These are phyloP conservation scores for Arctia plantaginis DNA, from an alignment of 2,888 invertebrate species.

Conservation along the genomic window DNA sequence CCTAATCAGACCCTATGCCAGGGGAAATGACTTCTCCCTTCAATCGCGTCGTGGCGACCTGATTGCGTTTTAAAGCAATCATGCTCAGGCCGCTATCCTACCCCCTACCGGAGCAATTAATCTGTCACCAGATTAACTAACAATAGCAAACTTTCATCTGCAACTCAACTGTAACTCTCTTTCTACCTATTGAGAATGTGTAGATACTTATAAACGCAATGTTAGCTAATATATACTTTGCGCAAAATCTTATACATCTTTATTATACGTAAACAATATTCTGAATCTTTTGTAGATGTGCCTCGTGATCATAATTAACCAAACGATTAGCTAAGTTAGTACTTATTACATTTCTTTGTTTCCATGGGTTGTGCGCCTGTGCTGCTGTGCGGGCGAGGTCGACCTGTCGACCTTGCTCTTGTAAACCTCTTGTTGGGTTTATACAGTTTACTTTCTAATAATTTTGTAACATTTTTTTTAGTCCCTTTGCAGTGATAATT, in stretches of 20 bases:
- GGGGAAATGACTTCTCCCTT: too few relatives aligned
- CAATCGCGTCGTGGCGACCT: too few relatives aligned
- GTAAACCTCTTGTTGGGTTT: slow-evolving; percentile 4
- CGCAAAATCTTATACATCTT: neutral
- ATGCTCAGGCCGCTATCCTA: too few relatives aligned
- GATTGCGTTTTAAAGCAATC: too few relatives aligned
- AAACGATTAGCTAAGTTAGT: neutral
- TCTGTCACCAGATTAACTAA: too few relatives aligned
- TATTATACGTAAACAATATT: neutral
- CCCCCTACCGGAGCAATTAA: too few relatives aligned
- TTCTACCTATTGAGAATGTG: too few relatives aligned
- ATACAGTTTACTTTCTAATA: neutral
- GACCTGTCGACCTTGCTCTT: neutral
- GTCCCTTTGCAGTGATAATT: neutral
- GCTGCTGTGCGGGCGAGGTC: neutral
- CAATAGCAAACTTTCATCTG: too few relatives aligned
- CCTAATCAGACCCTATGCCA: too few relatives aligned
- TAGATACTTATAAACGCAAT: too few relatives aligned
- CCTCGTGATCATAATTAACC: neutral
- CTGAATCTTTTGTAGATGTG: neutral
- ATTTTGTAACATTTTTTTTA: neutral
- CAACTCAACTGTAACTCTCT: too few relatives aligned
- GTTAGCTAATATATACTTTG: too few relatives aligned
- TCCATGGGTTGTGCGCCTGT: neutral
- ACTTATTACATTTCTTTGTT: neutral